These are phyloP conservation scores for Synanthedon formicaeformis DNA, from an alignment of 2,888 invertebrate species.

Conservation along the genomic window DNA sequence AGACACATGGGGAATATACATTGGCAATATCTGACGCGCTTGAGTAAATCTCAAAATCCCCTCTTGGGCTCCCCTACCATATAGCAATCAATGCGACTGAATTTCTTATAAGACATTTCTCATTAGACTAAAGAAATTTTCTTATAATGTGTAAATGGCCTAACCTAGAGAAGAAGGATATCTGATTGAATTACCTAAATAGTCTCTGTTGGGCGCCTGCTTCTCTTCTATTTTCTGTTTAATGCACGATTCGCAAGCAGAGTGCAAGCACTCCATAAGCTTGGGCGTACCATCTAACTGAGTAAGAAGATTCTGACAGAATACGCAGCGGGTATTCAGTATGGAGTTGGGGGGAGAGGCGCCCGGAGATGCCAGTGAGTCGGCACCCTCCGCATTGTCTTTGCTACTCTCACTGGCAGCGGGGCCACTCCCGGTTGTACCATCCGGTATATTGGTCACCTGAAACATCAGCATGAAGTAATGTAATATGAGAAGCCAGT, in stretches of 20 bases:
- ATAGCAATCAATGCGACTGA: no score
- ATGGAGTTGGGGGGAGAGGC: conserved; percentile 26
- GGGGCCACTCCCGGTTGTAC: neutral
- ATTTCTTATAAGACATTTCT: no score
- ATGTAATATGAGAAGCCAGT: no score
- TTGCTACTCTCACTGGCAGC: neutral
- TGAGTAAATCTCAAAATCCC: no score
- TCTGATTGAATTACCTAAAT: conserved; percentile 27
- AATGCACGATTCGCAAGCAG: conserved; percentile 83
- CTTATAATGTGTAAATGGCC: no score
- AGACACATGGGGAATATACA: no score
- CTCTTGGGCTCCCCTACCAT: no score
- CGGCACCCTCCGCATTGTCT: conserved; percentile 30
- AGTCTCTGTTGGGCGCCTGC: conserved; percentile 43
- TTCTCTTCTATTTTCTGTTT: conserved; percentile 73
- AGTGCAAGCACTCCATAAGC: conserved; percentile 89
- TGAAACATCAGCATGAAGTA: neutral
- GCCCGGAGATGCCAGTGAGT: conserved; percentile 50
- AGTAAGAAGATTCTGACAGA: conserved; percentile 47
- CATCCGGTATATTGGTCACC: conserved; percentile 11
- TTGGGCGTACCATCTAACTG: conserved; percentile 74
- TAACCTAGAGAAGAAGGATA: no score
- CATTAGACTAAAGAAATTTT: no score
- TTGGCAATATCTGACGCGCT: no score
- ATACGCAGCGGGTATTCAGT: conserved; percentile 62